A percentile compares a stretch with the other conserved stretches of the same genome.
Conservation (phyloP, 2,113 vertebrate genomes). For the Pterocles burchelli region DNA sequence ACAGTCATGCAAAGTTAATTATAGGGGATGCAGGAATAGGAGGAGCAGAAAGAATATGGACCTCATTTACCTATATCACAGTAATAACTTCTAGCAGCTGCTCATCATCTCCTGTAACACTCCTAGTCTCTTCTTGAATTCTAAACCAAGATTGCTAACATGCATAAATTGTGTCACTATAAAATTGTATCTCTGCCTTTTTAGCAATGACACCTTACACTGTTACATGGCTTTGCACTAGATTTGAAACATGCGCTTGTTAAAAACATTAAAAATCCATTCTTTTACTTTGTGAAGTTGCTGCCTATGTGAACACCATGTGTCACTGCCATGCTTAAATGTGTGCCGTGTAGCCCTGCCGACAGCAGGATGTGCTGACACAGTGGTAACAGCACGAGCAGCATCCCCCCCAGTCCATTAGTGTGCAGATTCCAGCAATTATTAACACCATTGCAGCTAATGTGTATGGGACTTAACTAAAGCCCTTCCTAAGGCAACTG, state of each 20-base stretch:
- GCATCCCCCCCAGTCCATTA: neutral
- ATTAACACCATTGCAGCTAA: slow-evolving; percentile 21
- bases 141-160: neutral
- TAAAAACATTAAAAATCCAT: neutral
- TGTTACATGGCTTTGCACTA: neutral
- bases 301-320: neutral
- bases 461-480: neutral
- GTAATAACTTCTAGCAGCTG: neutral
- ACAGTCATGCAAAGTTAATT: neutral
- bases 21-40: neutral
- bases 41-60: neutral
- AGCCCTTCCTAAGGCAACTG: slow-evolving; percentile 30
- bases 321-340: neutral
- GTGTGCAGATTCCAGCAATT: neutral
- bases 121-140: neutral
- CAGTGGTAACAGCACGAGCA: neutral
- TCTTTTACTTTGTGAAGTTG: neutral
- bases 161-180: neutral
- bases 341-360: neutral
- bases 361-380: slow-evolving; percentile 44
- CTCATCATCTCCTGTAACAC: neutral
- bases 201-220: neutral
- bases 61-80: neutral
- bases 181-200: neutral
- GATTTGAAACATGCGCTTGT: neutral